Base-by-base conservation (phyloP, 2,113 vertebrate genomes). In the Saiga tatarica region DNA sequence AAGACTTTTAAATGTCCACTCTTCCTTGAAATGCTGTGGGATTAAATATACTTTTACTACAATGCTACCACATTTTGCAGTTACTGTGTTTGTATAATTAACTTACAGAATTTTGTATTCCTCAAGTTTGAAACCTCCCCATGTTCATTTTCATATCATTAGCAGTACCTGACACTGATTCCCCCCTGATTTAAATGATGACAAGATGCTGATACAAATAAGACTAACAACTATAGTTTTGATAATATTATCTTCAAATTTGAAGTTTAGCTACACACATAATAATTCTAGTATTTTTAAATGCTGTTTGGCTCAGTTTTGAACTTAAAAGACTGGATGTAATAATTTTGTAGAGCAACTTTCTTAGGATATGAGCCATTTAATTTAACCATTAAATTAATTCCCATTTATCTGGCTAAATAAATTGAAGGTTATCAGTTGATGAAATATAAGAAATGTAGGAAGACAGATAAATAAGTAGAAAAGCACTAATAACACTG, bases 211-310 rank as follows among this genome's bases (percentile, higher is more conserved):
- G 16, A 36, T 36, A 71, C 19, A 89, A 91, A 42, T 78, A 55
- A 92, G 87, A 55, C 53, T 23, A 85, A 59, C n/a, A 14, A 47
- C 28, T 78, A 71, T 2, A 59, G 16, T 82, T 87, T 55, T 64
- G 39, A 45, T 11, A 25, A 30, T 67, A 50, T n/a, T 87, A 53
- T 11, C 45, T 93, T 93, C 12, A 81, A 2, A 7, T 76, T 45
- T 97, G 36, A 52, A 28, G 9, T 33, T 82, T 67, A 86, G n/a
- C 39, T 83, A 90, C 30, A 39, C 45, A 26, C 4, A 81, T 25
- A 92, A 67, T 79, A 96, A 93, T 81, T 82, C 45, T 94, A 13
- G 0, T 45, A 97, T 60, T 98, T 91, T 87, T 93, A 97, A 93
- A 64, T 9, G 19, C 9, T 13, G 78, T 97, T 98, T 97, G 50